Evolutionary conservation across 2,113 vertebrate species (phyloP).

Genomic region (Ranitomeya imitator): DNA sequence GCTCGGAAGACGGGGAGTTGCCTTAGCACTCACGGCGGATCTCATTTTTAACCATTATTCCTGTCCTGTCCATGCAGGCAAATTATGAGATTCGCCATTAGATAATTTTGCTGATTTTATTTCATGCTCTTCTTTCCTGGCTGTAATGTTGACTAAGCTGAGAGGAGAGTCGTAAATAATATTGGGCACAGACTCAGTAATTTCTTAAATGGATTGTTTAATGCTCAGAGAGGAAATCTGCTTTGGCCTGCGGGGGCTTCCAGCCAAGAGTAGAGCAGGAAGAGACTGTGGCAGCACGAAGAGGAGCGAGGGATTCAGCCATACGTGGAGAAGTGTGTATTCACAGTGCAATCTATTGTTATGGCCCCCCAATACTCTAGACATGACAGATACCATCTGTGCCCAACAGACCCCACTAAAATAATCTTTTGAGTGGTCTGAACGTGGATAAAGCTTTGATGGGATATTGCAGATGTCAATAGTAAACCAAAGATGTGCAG

Average conservation of each 20-base stretch:
- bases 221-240: slow-evolving; percentile 15
- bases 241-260: background rate
- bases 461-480: too few species aligned
- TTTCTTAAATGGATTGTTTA: slow-evolving; percentile 53
- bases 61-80: background rate
- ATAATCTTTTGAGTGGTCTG: too few species aligned
- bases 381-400: too few species aligned
- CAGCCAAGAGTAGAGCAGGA: background rate
- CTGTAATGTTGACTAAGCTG: slow-evolving; percentile 10
- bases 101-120: background rate
- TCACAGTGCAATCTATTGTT: too few species aligned
- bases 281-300: background rate
- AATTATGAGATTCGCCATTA: slow-evolving; percentile 1
- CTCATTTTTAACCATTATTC: background rate
- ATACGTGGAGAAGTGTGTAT: background rate
- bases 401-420: too few species aligned
- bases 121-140: background rate
- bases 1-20: background rate
- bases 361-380: too few species aligned
- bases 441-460: too few species aligned
- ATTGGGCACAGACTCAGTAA: background rate
- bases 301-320: background rate
- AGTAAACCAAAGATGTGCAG: too few species aligned
- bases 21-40: background rate
- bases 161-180: slow-evolving; percentile 24